Evolutionary conservation across 2,113 vertebrate species (phyloP), one percentile per base, ranked within the genome.

Genomic region (Mustelus asterias): DNA sequence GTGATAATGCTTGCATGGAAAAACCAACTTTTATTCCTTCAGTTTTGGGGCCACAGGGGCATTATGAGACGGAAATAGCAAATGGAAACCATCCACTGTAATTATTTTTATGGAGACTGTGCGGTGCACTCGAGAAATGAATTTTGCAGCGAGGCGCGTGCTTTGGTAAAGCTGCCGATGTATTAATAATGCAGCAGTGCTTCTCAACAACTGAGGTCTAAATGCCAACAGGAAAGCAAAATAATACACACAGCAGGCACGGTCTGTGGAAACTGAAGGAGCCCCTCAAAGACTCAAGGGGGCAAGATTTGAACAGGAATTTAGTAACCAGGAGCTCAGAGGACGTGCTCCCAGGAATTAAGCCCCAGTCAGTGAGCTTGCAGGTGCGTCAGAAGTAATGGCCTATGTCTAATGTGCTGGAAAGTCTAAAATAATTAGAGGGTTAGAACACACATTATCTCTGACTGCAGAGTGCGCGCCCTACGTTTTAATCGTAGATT

Each of bases 181-280:
- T 93, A 65, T 93, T 93, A 93, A 65, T 93, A 93, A 93, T 93
- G 89, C 89, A 93, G 89, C 14, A 37, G 89, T 63, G 60, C 20
- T 65, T 65, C 89, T 93, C 89, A 93, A 92, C 88, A 92, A 92
- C 58, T 63, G 88, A 93, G 60, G 89, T 93, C 89, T 18, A 93
- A 65, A 65, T 93, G 89, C 60, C 89, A 93, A 93, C 33, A 65
- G 89, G 60, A 93, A 93, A 93, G 16, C 60, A 65, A 63, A 33
- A 44, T 93, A 65, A 93, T 65, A 63, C 89, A 93, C 60, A 37
- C 13, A 14, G 33, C 60, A 65, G 22, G 60, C 89, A 92, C 58
- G 60, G 58, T 9, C 13, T 33, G 89, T 5, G 6, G 89, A 7
- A 93, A 18, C 29, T 65, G 89, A 14, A 65, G 89, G 89, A 65